A percentile compares a stretch with the other conserved stretches of the same genome.
Evolutionary conservation across 2,797 vertebrate species (phyloP).

Genomic region (Diceros bicornis): DNA sequence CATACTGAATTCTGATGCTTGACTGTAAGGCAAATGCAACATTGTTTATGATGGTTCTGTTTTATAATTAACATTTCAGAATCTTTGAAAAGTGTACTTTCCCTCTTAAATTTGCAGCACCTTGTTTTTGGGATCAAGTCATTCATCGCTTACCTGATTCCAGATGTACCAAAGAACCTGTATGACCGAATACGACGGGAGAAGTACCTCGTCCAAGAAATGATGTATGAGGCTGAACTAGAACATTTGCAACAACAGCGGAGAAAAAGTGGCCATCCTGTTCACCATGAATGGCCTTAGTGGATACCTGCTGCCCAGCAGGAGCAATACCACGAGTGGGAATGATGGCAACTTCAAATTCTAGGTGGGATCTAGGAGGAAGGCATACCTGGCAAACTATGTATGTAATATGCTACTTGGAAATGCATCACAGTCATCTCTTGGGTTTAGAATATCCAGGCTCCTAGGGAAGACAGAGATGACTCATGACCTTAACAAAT

Average conservation of each 20-base stretch:
- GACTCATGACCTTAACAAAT: not conserved
- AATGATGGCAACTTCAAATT: constrained; percentile 40
- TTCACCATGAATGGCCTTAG: constrained; percentile 99
- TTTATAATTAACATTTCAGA: not conserved
- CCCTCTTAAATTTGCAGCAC: constrained; percentile 91
- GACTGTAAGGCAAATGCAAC: not conserved
- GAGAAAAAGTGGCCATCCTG: constrained; percentile 97
- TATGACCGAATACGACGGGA: constrained; percentile 98
- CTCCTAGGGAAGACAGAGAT: constrained; percentile 45
- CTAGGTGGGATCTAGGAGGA: constrained; percentile 19
- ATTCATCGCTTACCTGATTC: constrained; percentile 99
- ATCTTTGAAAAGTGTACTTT: constrained; percentile 68
- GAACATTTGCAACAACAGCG: constrained; percentile 97
- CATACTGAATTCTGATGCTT: not conserved
- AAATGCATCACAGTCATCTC: constrained; percentile 66
- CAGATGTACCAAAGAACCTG: constrained; percentile 98
- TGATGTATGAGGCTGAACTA: constrained; percentile 99
- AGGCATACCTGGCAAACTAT: not conserved
- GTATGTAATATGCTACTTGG: constrained; percentile 67
- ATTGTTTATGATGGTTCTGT: not conserved
- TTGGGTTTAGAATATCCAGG: constrained; percentile 59
- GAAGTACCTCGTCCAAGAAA: constrained; percentile 99
- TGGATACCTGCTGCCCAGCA: constrained; percentile 55
- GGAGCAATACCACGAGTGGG: not conserved
- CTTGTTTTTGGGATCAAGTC: constrained; percentile 99